phyloP scores from a whole-genome alignment of 2,113 vertebrate species.

The Stegostoma tigrinum region DNA sequence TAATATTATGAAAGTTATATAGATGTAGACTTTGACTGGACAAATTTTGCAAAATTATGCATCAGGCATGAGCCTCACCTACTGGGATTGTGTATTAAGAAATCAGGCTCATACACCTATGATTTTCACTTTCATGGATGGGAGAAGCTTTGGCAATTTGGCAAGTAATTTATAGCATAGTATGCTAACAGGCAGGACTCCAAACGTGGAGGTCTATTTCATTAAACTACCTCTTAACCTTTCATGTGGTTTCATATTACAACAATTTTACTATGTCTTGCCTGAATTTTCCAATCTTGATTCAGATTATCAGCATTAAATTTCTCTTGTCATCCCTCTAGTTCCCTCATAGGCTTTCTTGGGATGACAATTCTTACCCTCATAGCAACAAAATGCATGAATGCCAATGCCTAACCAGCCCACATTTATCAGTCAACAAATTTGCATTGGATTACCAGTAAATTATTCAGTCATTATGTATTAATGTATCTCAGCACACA shows the following conservation, averaged over 20 bases:
- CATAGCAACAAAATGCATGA: neutral
- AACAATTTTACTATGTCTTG: neutral
- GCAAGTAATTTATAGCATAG: neutral
- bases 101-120: neutral
- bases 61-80: neutral
- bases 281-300: neutral
- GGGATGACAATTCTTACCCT: neutral
- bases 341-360: neutral
- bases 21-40: neutral
- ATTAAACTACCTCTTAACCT: neutral
- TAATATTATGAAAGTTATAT: neutral
- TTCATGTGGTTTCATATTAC: neutral
- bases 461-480: conserved; percentile 17
- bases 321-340: neutral
- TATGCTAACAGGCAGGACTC: neutral
- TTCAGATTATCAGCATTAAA: neutral
- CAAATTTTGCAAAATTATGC: neutral
- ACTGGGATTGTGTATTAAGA: too few relatives aligned
- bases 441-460: neutral
- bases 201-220: neutral
- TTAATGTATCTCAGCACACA: conserved; percentile 13
- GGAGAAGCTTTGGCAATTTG: neutral
- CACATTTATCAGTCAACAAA: neutral
- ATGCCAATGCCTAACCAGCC: neutral
- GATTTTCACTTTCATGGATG: neutral